These are phyloP conservation scores for Eupithecia tripunctaria DNA, from an alignment of 2,888 invertebrate species.

Conservation along the genomic window DNA sequence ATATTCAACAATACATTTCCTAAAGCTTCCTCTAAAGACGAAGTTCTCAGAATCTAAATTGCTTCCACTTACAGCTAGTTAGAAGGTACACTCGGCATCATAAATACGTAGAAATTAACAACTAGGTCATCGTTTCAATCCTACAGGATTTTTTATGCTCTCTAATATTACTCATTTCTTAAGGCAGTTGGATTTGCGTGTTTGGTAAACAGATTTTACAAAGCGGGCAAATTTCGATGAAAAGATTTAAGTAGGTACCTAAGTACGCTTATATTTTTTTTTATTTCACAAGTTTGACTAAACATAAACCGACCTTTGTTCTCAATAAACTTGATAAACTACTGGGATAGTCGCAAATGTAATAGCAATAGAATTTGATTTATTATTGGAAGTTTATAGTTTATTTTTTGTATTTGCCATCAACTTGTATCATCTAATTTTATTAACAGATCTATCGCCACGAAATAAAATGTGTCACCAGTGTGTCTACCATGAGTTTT, in stretches of 20 bases:
- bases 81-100: background rate
- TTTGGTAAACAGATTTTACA: background rate
- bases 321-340: background rate
- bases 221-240: background rate
- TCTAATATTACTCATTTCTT: background rate
- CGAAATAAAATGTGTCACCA: too few species aligned
- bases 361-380: background rate
- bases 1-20: constrained; percentile 4
- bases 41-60: constrained; percentile 5
- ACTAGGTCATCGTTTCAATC: background rate
- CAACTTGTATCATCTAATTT: too few species aligned
- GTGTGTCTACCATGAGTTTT: too few species aligned
- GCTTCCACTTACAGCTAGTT: constrained; percentile 14
- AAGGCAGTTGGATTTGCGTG: background rate
- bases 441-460: too few species aligned
- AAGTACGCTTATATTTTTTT: background rate
- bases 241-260: too few species aligned
- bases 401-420: too few species aligned
- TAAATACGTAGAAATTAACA: background rate
- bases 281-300: background rate
- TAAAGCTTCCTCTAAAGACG: background rate
- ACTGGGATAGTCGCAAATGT: background rate
- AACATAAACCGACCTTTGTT: background rate
- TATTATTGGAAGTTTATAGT: too few species aligned
- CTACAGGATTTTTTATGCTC: background rate